Evolutionary conservation across 2,888 invertebrate species (phyloP), one percentile per base, ranked within the genome.

Genomic region (Sphaerolaimus hirsutus): DNA sequence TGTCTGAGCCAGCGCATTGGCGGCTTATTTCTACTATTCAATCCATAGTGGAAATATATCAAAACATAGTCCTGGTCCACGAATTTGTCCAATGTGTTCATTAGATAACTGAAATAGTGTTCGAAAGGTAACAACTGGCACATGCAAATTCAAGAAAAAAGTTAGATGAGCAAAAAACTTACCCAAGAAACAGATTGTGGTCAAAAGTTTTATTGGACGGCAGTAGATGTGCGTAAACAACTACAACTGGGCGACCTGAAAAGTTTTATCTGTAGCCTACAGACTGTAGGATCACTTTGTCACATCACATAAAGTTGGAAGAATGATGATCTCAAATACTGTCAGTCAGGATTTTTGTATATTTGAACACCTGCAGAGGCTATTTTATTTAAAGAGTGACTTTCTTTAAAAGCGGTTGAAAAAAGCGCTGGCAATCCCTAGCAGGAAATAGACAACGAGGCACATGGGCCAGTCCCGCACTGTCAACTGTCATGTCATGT

Each of bases 1-100:
- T 84, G 83, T 76, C 91, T 80, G 46, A 99, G 71, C 83, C 93
- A 97, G 29, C 81, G 77, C 1, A 89, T 70, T 1, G 89, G 79
- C 0, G 93, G 97, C 64, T 91, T 93, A 68, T 91, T 97, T 66
- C 80, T 79, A 62, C 84, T 86, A 42, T 79, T 80, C 41, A 99
- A 74, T 17, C 97, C 97, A 68, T 81, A 81, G 68, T 97, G 97
- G 63, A 97, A 89, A 67, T 97, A 99, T 2, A 97, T 81, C 49
- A 99, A 74, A 58, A 83, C 84, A 69, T 99, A 99, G 66, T 99
- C 97, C 67, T 86, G 86, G 65, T 97, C 87, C 49, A 97, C 97
- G 65, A 84, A 91, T 64, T 81, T 81, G 69, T 93, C 89, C 65
- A 97, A 71, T 43, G 89, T 89, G 66, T 78, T 78, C 68, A 80